Percentiles rank a stretch among this genome's conserved stretches.
Evolutionary conservation across 2,797 vertebrate species (phyloP).

Genomic region (Cercopithecus neglectus): DNA sequence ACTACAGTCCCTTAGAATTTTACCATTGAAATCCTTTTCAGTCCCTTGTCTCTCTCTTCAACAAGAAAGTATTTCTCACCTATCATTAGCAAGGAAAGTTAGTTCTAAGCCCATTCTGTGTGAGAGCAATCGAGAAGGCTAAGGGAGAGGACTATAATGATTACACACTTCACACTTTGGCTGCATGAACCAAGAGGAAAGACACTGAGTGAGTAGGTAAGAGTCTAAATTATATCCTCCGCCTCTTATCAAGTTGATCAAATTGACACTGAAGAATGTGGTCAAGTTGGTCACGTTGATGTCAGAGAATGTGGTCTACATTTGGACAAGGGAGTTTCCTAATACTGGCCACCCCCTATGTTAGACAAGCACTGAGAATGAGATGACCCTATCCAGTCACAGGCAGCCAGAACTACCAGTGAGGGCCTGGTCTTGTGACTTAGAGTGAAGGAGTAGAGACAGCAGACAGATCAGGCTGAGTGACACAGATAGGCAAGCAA

Average conservation of each 20-base stretch:
- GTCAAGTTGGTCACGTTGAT: background rate
- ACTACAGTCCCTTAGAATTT: background rate
- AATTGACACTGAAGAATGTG: background rate
- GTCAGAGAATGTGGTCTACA: background rate
- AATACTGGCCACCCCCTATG: too few species aligned
- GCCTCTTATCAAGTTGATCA: background rate
- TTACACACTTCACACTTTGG: background rate
- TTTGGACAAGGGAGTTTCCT: background rate
- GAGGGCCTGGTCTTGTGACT: background rate
- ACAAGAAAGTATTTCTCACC: background rate
- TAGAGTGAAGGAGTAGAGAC: accelerated
- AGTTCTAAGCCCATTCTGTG: background rate
- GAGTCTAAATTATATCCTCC: background rate
- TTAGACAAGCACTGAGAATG: background rate
- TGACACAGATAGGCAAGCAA: background rate
- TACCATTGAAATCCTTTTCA: background rate
- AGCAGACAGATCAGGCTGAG: background rate
- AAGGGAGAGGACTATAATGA: background rate
- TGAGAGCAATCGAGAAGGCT: background rate
- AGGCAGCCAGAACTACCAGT: accelerated
- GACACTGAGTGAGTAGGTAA: background rate
- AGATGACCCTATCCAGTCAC: accelerated
- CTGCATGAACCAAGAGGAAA: background rate
- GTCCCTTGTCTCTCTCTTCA: background rate
- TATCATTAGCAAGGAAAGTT: background rate